Conservation (phyloP, 2,113 vertebrate species). For the Passer montanus region DNA sequence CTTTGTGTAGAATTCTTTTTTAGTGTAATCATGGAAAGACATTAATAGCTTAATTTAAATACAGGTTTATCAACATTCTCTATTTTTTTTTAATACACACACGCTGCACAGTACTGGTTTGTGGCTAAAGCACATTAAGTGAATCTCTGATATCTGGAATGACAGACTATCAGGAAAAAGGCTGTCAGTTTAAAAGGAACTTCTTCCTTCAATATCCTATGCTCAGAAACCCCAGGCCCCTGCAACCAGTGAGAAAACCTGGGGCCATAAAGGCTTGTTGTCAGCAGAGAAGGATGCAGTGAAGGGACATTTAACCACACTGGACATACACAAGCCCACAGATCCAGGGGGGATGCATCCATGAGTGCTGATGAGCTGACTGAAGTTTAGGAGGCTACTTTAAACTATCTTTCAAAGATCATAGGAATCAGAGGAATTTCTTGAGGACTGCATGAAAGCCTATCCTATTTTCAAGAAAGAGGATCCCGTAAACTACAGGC, state of each 20-base stretch:
- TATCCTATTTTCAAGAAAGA: not conserved
- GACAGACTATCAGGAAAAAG: not conserved
- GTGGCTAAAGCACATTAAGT: not conserved
- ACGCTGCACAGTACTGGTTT: not conserved
- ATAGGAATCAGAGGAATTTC: not conserved
- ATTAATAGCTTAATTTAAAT: not conserved
- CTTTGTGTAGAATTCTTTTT: not conserved
- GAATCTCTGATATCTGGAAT: not conserved
- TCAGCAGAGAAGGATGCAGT: not conserved
- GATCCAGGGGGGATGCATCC: not conserved
- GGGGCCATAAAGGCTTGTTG: not conserved
- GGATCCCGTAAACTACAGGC: not conserved
- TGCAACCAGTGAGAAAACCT: not conserved
- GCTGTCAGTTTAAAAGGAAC: not conserved
- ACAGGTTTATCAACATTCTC: not conserved
- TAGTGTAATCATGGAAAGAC: not conserved
- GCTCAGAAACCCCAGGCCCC: not conserved
- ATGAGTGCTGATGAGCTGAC: not conserved
- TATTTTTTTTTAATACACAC: not conserved
- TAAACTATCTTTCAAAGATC: not conserved
- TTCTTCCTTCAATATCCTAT: not conserved
- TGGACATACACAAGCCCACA: not conserved
- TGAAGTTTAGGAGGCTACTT: not conserved
- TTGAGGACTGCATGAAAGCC: not conserved
- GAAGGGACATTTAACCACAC: not conserved